These are phyloP conservation scores for Simalia tracyae DNA, from an alignment of 2,797 vertebrate genomes.

Conservation along the genomic window DNA sequence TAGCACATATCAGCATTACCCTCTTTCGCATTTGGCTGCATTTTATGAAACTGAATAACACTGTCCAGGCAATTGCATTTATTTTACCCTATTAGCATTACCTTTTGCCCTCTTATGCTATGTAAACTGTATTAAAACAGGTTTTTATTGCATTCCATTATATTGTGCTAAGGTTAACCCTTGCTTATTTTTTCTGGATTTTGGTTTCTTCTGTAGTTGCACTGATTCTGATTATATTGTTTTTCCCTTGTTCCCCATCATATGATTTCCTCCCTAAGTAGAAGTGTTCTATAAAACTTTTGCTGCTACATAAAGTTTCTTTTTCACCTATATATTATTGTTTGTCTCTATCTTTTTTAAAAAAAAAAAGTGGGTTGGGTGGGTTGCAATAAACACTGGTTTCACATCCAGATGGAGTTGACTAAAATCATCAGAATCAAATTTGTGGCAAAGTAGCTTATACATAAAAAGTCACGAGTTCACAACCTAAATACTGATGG, in stretches of 20 bases:
- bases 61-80: not conserved
- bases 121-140: not conserved
- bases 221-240: not conserved
- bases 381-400: too few species aligned
- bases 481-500: not conserved
- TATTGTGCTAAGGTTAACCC: not conserved
- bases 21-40: not conserved
- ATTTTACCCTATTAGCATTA: not conserved
- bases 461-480: not conserved
- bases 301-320: conserved; percentile 14
- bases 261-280: not conserved
- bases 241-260: not conserved
- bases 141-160: not conserved
- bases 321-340: not conserved
- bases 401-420: not conserved
- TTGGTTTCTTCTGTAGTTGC: not conserved
- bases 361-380: too few species aligned
- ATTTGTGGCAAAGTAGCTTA: not conserved
- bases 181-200: not conserved
- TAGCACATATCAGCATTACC: not conserved
- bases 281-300: not conserved
- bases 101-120: not conserved
- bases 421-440: not conserved
- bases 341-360: not conserved
- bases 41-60: not conserved